These are phyloP conservation scores for Graptemys geographica DNA, from an alignment of 2,797 vertebrate genomes.

Conservation along the genomic window DNA sequence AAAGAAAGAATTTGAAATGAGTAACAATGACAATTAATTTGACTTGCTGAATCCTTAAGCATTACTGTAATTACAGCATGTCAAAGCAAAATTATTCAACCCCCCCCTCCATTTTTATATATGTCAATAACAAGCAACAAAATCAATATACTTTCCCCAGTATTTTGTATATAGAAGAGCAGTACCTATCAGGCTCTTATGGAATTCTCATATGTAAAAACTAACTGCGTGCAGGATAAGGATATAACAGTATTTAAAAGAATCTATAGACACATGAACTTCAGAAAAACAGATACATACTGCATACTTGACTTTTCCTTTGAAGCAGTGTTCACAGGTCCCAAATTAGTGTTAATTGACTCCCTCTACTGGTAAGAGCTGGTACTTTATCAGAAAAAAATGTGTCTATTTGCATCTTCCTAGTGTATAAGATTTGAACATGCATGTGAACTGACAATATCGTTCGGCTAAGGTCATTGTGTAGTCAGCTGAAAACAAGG, in stretches of 20 bases:
- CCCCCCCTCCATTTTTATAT: not conserved
- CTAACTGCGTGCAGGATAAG: accelerated
- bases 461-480: not conserved
- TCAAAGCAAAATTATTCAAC: not conserved
- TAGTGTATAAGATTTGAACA: not conserved
- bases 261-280: not conserved
- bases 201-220: not conserved
- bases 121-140: not conserved
- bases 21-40: not conserved
- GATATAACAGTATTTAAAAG: accelerated
- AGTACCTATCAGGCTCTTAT: not conserved
- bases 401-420: accelerated
- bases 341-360: constrained; percentile 57
- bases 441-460: not conserved
- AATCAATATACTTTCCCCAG: not conserved
- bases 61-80: not conserved
- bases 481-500: not conserved
- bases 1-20: not conserved
- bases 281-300: accelerated
- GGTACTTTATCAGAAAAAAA: not conserved
- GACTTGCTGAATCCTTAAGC: not conserved
- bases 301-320: not conserved
- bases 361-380: constrained; percentile 81
- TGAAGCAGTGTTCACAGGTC: not conserved
- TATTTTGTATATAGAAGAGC: not conserved